Conservation (phyloP, 2,113 vertebrate genomes). For the Myotis lucifugus region DNA sequence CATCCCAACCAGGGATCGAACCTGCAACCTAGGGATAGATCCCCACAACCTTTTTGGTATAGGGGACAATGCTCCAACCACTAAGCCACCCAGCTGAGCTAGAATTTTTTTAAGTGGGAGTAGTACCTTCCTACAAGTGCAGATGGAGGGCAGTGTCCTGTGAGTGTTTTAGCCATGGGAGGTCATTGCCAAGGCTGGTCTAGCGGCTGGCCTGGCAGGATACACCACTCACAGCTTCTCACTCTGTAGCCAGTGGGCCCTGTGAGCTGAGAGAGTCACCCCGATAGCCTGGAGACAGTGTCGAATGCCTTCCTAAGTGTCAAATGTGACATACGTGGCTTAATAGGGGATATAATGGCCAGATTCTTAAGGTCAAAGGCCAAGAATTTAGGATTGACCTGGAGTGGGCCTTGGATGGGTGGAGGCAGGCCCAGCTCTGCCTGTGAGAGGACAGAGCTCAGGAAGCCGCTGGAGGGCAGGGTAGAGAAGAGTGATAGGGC, state of each 20-base stretch:
- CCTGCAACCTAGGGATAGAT: background rate
- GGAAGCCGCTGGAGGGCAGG: background rate
- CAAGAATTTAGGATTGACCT: background rate
- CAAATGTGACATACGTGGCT: background rate
- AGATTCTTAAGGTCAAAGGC: background rate
- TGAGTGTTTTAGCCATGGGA: background rate
- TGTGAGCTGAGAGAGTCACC: background rate
- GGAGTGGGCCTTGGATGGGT: too few species aligned
- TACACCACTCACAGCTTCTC: fast-evolving
- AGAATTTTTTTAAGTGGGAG: background rate
- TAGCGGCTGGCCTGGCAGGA: too few species aligned
- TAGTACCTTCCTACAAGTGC: background rate
- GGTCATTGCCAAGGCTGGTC: too few species aligned
- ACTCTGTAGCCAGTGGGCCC: background rate
- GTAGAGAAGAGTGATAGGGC: fast-evolving
- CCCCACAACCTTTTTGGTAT: background rate
- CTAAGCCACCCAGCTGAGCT: background rate
- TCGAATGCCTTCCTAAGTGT: background rate
- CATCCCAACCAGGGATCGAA: background rate
- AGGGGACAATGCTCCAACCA: background rate
- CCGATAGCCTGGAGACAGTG: too few species aligned
- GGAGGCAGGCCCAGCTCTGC: too few species aligned
- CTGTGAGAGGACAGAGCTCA: background rate
- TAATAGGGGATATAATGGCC: too few species aligned
- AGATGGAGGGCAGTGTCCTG: background rate